Evolutionary conservation across 2,113 vertebrate genomes (phyloP).

Genomic region (Oplegnathus fasciatus): DNA sequence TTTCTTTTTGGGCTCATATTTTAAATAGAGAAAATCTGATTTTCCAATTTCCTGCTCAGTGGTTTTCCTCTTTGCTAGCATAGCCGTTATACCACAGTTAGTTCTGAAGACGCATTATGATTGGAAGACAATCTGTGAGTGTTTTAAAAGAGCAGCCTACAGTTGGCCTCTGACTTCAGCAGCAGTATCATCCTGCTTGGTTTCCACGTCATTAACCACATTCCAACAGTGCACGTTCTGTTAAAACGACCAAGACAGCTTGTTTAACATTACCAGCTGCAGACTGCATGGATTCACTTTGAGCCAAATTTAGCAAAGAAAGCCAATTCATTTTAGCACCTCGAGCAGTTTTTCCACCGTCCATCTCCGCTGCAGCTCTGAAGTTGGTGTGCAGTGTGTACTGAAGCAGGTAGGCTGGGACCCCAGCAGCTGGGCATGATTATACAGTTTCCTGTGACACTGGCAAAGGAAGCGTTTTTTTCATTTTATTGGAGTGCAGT

Average conservation of each 20-base stretch:
- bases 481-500: slow-evolving; percentile 19
- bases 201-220: background rate
- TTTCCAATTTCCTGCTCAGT: background rate
- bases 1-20: background rate
- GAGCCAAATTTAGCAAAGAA: background rate
- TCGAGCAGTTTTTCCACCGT: background rate
- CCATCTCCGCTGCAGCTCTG: background rate
- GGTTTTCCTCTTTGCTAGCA: background rate
- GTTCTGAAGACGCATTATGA: background rate
- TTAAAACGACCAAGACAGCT: background rate
- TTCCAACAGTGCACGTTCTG: background rate
- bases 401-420: background rate
- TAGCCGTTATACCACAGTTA: background rate
- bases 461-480: slow-evolving; percentile 16
- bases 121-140: background rate
- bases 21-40: background rate
- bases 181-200: no score
- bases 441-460: slow-evolving; percentile 12
- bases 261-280: background rate
- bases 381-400: background rate
- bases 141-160: background rate
- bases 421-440: slow-evolving; percentile 39
- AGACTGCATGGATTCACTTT: background rate
- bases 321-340: background rate
- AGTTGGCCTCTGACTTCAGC: background rate